Evolutionary conservation across 35 echinoderm and acorn worm species (phyloP).

Genomic region (Strongylocentrotus purpuratus): DNA sequence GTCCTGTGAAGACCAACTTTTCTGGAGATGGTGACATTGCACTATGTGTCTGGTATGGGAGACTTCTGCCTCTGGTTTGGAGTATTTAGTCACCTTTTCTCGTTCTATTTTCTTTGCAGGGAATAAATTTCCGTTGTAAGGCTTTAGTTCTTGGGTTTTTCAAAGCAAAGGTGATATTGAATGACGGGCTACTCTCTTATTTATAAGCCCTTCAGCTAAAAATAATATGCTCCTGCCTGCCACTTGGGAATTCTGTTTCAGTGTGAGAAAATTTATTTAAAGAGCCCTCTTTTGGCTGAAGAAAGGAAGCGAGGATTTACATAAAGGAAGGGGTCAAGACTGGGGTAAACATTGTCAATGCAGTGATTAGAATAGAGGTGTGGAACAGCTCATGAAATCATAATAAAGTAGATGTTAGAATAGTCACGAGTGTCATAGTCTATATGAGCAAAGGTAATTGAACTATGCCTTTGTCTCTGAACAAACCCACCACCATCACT

Average conservation of each 20-base stretch:
- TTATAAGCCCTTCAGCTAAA: slow-evolving; percentile 40
- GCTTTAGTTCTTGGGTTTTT: not conserved
- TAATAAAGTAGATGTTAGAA: not conserved
- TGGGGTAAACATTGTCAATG: not conserved
- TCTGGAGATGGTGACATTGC: not conserved
- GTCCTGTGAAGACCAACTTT: no score
- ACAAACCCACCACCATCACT: not conserved
- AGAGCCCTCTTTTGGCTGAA: not conserved
- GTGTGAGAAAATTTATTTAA: slow-evolving; percentile 14
- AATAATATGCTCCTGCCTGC: slow-evolving; percentile 17
- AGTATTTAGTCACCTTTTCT: not conserved
- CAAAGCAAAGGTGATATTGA: not conserved
- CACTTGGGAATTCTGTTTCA: slow-evolving; percentile 34
- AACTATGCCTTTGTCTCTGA: not conserved
- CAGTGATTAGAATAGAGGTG: not conserved
- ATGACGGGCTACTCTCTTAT: slow-evolving; percentile 23
- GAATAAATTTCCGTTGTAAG: slow-evolving; percentile 2
- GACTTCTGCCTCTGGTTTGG: not conserved
- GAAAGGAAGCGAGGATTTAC: not conserved
- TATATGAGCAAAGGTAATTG: not conserved
- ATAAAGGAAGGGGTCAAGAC: not conserved
- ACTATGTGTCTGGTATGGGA: not conserved
- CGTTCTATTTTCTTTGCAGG: not conserved
- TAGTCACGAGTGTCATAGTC: not conserved
- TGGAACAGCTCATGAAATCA: slow-evolving; percentile 10